phyloP scores from a whole-genome alignment of 2,888 invertebrate species.

The Hypolimnas misippus region DNA sequence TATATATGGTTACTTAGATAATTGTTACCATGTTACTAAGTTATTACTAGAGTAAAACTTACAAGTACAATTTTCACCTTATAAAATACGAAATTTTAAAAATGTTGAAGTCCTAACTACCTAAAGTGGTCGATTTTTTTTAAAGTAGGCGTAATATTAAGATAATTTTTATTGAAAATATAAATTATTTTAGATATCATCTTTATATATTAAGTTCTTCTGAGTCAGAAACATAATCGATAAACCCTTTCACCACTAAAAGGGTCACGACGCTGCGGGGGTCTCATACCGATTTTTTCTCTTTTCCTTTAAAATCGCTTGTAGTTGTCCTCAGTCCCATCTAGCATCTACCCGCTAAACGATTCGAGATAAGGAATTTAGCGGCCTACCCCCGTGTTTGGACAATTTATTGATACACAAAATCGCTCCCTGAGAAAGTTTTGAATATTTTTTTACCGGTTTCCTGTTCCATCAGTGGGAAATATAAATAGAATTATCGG shows the following conservation, averaged over 20 bases:
- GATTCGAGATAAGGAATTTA: constrained; percentile 79
- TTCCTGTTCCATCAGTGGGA: constrained; percentile 65
- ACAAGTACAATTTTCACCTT: too few relatives aligned
- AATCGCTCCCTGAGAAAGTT: constrained; percentile 54
- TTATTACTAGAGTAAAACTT: too few relatives aligned
- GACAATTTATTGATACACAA: constrained; percentile 63
- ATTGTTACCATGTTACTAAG: too few relatives aligned
- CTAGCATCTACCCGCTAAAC: constrained; percentile 54
- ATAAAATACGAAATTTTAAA: too few relatives aligned
- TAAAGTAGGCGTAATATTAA: too few relatives aligned
- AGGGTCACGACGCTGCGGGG: constrained; percentile 36
- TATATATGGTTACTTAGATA: too few relatives aligned
- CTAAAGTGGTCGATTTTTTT: too few relatives aligned
- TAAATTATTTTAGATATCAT: too few relatives aligned
- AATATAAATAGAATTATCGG: constrained; percentile 73
- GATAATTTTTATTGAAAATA: too few relatives aligned
- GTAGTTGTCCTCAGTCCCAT: constrained; percentile 43
- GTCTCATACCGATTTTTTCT: constrained; percentile 33
- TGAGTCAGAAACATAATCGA: too few relatives aligned
- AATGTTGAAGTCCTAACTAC: too few relatives aligned
- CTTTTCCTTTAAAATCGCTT: constrained; percentile 39
- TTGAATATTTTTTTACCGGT: constrained; percentile 55
- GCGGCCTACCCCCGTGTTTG: constrained; percentile 71
- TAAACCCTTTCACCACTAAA: constrained; percentile 28
- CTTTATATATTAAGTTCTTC: too few relatives aligned